A percentile compares a stretch with the other conserved stretches of the same genome.
These are phyloP conservation scores for Drosophila watanabei DNA, from an alignment of 1,140 invertebrate genomes.

Conservation along the genomic window DNA sequence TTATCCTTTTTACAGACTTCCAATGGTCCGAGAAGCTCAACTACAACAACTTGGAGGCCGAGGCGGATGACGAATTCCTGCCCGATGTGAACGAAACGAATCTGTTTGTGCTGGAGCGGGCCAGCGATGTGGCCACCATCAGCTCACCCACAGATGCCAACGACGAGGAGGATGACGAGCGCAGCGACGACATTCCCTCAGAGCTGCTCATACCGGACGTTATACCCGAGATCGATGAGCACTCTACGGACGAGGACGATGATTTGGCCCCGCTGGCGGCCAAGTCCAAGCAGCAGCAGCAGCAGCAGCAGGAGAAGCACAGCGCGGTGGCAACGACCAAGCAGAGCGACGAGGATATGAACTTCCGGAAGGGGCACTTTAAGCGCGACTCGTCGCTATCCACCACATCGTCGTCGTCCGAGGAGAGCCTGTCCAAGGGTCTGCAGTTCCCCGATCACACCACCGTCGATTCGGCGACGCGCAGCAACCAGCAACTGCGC, in stretches of 20 bases:
- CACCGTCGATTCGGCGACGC: conserved; percentile 48
- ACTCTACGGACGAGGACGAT: conserved; percentile 81
- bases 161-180: conserved; percentile 71
- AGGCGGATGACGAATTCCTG: conserved; percentile 81
- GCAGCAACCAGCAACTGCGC: conserved; percentile 22
- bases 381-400: conserved; percentile 81
- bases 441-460: conserved; percentile 79
- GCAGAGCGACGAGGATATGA: conserved; percentile 48
- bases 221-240: conserved; percentile 84
- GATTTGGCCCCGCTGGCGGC: conserved; percentile 64
- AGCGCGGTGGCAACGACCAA: conserved; percentile 3
- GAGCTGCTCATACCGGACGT: conserved; percentile 80
- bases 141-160: conserved; percentile 71
- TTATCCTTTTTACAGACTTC: conserved; percentile 52
- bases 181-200: conserved; percentile 81
- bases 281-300: conserved; percentile 33
- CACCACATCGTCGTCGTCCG: conserved; percentile 81
- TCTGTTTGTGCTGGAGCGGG: conserved; percentile 76
- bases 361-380: conserved; percentile 79
- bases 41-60: conserved; percentile 63
- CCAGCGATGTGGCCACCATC: conserved; percentile 76
- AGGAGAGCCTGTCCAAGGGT: conserved; percentile 82
- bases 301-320: conserved; percentile 5
- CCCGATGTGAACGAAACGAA: conserved; percentile 83
- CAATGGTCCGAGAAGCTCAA: conserved; percentile 71